These are phyloP conservation scores for Vanessa tameamea DNA, from an alignment of 1,140 invertebrate species.

Conservation along the genomic window DNA sequence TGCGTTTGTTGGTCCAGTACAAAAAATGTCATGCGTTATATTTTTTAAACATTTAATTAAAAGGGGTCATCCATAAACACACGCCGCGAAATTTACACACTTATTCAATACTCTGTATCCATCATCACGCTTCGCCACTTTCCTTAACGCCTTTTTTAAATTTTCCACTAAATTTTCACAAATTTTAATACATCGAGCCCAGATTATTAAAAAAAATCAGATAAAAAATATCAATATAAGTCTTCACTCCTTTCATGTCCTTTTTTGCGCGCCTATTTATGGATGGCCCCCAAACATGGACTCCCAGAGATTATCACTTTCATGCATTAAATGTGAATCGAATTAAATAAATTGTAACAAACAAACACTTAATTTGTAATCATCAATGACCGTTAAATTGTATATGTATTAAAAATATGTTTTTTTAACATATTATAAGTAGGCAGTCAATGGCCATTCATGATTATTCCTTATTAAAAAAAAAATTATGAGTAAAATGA, in stretches of 20 bases:
- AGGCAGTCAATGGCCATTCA: neutral
- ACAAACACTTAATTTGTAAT: neutral
- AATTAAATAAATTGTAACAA: neutral
- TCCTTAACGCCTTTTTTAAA: too few species aligned
- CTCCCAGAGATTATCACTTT: neutral
- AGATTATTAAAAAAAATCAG: neutral
- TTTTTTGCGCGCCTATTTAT: neutral
- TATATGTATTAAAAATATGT: too few species aligned
- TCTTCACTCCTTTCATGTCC: neutral
- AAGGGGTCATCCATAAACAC: neutral
- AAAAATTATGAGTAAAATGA: neutral
- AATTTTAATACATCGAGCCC: too few species aligned
- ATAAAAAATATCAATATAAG: neutral
- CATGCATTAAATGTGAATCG: conserved; percentile 1
- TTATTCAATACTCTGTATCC: too few species aligned
- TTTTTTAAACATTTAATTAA: neutral
- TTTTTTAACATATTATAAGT: too few species aligned
- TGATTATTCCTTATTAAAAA: neutral
- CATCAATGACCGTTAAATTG: neutral
- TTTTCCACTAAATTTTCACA: too few species aligned
- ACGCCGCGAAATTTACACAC: too few species aligned
- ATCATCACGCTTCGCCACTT: too few species aligned
- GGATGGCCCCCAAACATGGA: neutral
- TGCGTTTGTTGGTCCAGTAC: conserved; percentile 30
- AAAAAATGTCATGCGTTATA: neutral